Percentiles rank a stretch among this genome's conserved stretches.
Evolutionary conservation across 2,113 vertebrate genomes (phyloP).

Genomic region (Deroptyus accipitrinus): DNA sequence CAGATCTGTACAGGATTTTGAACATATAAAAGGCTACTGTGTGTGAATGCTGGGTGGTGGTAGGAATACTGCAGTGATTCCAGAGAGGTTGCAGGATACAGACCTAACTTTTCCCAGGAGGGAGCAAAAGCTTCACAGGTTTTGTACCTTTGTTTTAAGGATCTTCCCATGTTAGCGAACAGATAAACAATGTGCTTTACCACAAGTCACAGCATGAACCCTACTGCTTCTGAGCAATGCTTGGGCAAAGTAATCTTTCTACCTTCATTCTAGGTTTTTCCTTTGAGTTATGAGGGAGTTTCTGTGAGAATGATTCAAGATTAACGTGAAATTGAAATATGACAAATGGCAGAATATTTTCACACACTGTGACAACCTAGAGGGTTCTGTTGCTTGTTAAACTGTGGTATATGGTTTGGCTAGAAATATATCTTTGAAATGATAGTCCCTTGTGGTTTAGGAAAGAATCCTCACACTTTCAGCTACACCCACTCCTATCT

Average conservation of each 20-base stretch:
- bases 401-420: constrained; percentile 17
- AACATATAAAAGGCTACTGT: background rate
- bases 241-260: background rate
- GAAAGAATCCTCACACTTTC: constrained; percentile 40
- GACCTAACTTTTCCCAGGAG: background rate
- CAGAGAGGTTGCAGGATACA: background rate
- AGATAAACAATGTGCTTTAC: background rate
- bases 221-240: background rate
- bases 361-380: constrained; percentile 10
- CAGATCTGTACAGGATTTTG: background rate
- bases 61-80: background rate
- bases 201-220: background rate
- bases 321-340: constrained; percentile 28
- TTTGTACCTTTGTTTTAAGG: background rate
- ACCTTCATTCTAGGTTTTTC: background rate
- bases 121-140: background rate
- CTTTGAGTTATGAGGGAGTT: background rate
- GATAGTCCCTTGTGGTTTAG: constrained; percentile 33
- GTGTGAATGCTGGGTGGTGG: background rate
- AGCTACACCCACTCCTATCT: constrained; percentile 52
- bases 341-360: constrained; percentile 47
- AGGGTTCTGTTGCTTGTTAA: constrained; percentile 34
- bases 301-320: constrained; percentile 18
- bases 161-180: background rate
- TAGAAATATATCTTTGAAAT: constrained; percentile 48